phyloP scores from a whole-genome alignment of 2,888 invertebrate genomes.

The Macrosoma leucophasiata region DNA sequence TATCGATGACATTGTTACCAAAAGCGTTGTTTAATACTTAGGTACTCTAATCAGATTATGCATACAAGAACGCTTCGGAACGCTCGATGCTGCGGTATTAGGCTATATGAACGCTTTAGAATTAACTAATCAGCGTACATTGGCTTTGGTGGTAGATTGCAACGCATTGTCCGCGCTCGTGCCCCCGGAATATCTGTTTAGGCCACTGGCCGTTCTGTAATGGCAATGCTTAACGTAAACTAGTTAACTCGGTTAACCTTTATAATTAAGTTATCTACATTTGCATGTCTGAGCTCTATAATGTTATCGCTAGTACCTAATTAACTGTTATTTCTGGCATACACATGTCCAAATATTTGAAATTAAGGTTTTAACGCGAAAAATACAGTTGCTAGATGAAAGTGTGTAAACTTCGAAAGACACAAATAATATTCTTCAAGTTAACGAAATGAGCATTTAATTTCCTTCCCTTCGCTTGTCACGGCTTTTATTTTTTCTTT shows the following conservation, averaged over 20 bases:
- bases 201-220: conserved; percentile 69
- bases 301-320: conserved; percentile 22
- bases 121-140: conserved; percentile 73
- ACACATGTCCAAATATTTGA: conserved; percentile 3
- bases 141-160: conserved; percentile 68
- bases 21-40: conserved; percentile 70
- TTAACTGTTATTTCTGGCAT: not conserved
- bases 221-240: conserved; percentile 61
- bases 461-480: conserved; percentile 25
- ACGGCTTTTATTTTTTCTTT: conserved; percentile 25
- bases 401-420: not conserved
- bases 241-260: conserved; percentile 53
- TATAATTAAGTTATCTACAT: conserved; percentile 43
- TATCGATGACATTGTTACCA: conserved; percentile 51
- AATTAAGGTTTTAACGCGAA: conserved; percentile 13
- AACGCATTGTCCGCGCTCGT: conserved; percentile 68
- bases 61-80: conserved; percentile 69
- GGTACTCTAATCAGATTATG: conserved; percentile 73
- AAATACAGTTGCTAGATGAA: conserved; percentile 7
- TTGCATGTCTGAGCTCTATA: conserved; percentile 35
- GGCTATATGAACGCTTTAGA: conserved; percentile 63
- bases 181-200: conserved; percentile 74
- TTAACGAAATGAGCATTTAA: conserved; percentile 30
- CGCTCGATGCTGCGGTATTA: conserved; percentile 52
- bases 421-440: conserved; percentile 10